Percentiles rank a stretch among this genome's conserved stretches.
Conservation (phyloP, 2,113 vertebrate species). For the Atherinomorus stipes region DNA sequence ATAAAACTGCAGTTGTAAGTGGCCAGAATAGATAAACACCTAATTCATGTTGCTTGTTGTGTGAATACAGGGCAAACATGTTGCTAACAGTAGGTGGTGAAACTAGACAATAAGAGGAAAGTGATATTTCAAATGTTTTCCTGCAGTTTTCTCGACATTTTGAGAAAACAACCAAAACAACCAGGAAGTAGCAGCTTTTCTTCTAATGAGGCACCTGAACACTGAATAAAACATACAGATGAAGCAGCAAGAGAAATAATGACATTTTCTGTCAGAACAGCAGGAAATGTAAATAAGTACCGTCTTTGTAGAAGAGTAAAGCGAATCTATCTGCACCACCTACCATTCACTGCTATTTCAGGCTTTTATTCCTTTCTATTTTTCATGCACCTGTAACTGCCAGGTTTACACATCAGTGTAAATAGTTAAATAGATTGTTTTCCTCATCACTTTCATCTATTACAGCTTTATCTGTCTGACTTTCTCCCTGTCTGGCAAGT, state of each 20-base stretch:
- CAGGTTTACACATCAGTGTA: background rate
- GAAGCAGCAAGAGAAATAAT: no score
- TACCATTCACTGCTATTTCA: no score
- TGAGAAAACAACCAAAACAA: background rate
- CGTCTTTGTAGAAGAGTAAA: no score
- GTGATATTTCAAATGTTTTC: background rate
- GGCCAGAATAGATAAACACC: background rate
- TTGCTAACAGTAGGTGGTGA: background rate
- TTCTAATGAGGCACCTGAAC: background rate
- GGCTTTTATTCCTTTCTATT: no score
- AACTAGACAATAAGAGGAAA: background rate
- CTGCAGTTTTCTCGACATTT: background rate
- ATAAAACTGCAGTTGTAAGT: background rate
- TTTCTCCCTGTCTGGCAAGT: background rate
- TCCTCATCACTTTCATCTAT: background rate
- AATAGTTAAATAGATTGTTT: background rate
- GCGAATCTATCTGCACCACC: no score
- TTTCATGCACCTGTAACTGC: no score
- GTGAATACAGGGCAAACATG: constrained; percentile 3
- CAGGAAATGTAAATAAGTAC: no score
- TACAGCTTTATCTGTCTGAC: fast-evolving
- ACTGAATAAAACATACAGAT: background rate
- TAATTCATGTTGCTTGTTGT: constrained; percentile 8
- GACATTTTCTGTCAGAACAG: no score
- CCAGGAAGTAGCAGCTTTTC: no score